Base-by-base conservation (phyloP, 2,113 vertebrate genomes). In the Toxotes jaculatrix region DNA sequence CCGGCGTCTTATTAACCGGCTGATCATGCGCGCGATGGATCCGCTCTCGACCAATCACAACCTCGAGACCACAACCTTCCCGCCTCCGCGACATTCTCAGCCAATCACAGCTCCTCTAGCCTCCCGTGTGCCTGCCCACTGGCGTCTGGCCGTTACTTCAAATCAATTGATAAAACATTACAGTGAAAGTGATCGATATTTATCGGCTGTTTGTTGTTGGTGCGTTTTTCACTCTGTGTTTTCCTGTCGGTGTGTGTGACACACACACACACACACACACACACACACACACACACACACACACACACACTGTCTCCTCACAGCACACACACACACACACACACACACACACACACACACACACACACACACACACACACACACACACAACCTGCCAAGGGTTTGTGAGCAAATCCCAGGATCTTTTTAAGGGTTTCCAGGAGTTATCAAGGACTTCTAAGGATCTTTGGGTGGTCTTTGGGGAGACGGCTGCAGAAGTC, bases 1-100 rank as follows among this genome's bases (percentile, higher is more conserved):
- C 88, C 88, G 89, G 93, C 86, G 91, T 85, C 93, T 95, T 94
- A 93, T 94, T 93, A 95, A 96, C 95, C 94, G 68, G 94, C 94
- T 87, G 87, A 78, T 90, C 93, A 89, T 92, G 86, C 83, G 89
- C 93, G 84, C 93, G 89, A 94, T 94, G 87, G 95, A 93, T 93
- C 92, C 86, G 8, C 36, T 9, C 66, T 80, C 84, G 74, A 77
- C 97, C 96, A 97, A 97, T 97, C 90, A 89, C 21, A 38, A 90
- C 93, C 32, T 74, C 12, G 77, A 36, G 32, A 14, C 42, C 7
- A 1, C n/a, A 14, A 2, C 4, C 42, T 60, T 88, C 82, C 95
- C 93, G 57, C 91, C 91, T 89, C 79, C 61, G n/a, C 68, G 42
- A 79, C 77, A 62, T 72, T 67, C 80, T 27, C 40, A 10, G 42